A percentile compares a stretch with the other conserved stretches of the same genome.
phyloP scores from a whole-genome alignment of 2,797 vertebrate species.

The Staurois parvus region DNA sequence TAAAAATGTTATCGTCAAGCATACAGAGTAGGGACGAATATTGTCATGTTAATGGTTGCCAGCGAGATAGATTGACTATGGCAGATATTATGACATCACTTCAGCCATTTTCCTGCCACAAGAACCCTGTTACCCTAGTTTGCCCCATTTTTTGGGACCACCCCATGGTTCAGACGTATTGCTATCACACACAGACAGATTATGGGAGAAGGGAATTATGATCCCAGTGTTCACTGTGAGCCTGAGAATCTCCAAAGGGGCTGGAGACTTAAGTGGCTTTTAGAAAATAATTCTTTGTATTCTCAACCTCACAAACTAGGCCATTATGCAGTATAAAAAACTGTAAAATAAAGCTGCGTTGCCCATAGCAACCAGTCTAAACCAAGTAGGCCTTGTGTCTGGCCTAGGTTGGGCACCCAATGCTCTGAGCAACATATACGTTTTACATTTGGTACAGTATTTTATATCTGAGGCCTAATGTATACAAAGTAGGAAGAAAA shows the following conservation, averaged over 20 bases:
- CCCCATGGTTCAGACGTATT: conserved; percentile 11
- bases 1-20: conserved; percentile 22
- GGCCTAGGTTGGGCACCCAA: not conserved
- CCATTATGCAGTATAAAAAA: not conserved
- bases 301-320: conserved; percentile 18
- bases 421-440: not conserved
- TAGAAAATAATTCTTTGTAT: not conserved
- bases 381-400: too few relatives aligned
- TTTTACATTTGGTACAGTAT: not conserved
- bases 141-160: not conserved
- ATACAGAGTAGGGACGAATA: conserved; percentile 40
- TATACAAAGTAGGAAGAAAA: conserved; percentile 28
- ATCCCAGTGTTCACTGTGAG: conserved; percentile 9
- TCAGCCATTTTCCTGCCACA: not conserved
- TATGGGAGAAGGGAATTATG: conserved; percentile 16
- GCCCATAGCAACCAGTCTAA: not conserved
- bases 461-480: not conserved
- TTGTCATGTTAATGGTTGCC: conserved; percentile 41
- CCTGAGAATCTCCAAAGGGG: conserved; percentile 13
- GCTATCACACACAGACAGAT: conserved; percentile 22
- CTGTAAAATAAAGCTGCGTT: not conserved
- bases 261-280: not conserved
- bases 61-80: conserved; percentile 32
- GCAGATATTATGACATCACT: not conserved
- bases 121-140: conserved; percentile 6